Evolutionary conservation across 2,797 vertebrate species (phyloP), one percentile per base, ranked within the genome.

Genomic region (Australoheros facetus): DNA sequence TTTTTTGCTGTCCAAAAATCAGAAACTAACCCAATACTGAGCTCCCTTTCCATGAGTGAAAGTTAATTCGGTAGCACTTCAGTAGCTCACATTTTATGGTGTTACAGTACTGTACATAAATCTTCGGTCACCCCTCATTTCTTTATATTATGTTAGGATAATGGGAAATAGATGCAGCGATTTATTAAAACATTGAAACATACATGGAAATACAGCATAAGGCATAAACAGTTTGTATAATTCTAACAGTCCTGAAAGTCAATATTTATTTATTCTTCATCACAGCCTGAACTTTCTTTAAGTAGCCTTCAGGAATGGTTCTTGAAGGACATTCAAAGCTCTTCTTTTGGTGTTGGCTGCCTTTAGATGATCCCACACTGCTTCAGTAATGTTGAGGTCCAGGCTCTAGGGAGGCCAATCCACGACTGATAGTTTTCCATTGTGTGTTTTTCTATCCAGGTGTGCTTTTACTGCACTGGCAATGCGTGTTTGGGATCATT

Each of bases 391-490:
- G 60, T 45, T 45, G 26, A 64, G 17, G 21, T 64, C 37, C 60
- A 0, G 37, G 21, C 26, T 14, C 8, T 45, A 2, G 1, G 16
- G 60, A 28, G 21, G 60, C 4, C 14, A 0, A 2, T 17, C 21
- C 39, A 45, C 26, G 21, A 17, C 39, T 26, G 60, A 64, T 17
- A 64, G 0, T 23, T n/a, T 26, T 3, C 59, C 7, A 3, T 42
- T 0, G 2, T 42, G 37, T 62, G n/a, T 23, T 62, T 64, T 42
- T 34, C 32, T 34, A 34, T 42, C 21, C 0, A 42, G 13, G 37
- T 26, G 10, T 14, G 4, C 37, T 64, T 64, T 64, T 42, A 64
- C 14, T 26, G 59, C 37, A 42, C 4, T 64, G 59, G 21, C 37
- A 64, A 7, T 34, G 59, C 45, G 37, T 26, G 37, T 64, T 23